phyloP scores from a whole-genome alignment of 23 tunicate species.

The Halocynthia roretzi region DNA sequence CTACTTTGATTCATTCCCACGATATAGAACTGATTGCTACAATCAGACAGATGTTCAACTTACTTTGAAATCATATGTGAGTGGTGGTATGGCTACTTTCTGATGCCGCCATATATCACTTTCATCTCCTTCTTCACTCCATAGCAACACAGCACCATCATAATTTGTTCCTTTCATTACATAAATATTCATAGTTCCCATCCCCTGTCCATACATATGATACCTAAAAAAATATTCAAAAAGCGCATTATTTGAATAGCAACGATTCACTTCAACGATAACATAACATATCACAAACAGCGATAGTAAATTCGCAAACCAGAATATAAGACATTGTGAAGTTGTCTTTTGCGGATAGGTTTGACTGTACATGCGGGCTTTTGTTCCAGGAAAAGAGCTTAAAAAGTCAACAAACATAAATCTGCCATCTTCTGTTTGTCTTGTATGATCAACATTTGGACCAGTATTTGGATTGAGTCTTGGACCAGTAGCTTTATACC shows the following conservation, averaged over 20 bases:
- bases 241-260: background rate
- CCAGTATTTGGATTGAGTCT: constrained; percentile 72
- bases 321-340: constrained; percentile 67
- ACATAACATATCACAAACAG: background rate
- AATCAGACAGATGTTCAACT: background rate
- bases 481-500: constrained; percentile 41
- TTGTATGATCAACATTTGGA: constrained; percentile 72
- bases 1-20: too few species aligned
- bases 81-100: constrained; percentile 55
- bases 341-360: constrained; percentile 41
- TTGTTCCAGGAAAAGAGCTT: constrained; percentile 21
- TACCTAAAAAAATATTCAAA: constrained; percentile 40
- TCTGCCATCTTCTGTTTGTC: constrained; percentile 68
- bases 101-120: constrained; percentile 71
- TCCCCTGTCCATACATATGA: constrained; percentile 85
- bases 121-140: constrained; percentile 57
- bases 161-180: constrained; percentile 38
- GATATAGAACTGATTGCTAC: too few species aligned
- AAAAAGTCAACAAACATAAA: constrained; percentile 58
- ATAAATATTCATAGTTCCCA: constrained; percentile 81
- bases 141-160: constrained; percentile 20
- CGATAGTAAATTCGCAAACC: constrained; percentile 31
- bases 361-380: constrained; percentile 18
- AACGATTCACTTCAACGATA: background rate
- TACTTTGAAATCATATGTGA: constrained; percentile 50